phyloP scores from a whole-genome alignment of 2,113 vertebrate species.

The Tachysurus vachellii region DNA sequence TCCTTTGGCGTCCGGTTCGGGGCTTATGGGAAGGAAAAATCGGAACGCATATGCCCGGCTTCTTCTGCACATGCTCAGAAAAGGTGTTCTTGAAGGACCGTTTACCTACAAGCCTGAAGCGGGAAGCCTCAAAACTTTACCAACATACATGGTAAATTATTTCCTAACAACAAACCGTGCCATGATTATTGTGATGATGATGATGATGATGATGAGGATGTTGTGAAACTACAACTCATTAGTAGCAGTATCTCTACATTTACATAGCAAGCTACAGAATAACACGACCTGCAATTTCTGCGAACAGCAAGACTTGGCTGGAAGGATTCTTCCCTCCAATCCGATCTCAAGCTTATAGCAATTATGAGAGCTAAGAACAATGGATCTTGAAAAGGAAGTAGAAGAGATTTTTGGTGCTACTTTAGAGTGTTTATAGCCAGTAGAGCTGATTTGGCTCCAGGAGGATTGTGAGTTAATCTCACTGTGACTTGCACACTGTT shows the following conservation, averaged over 20 bases:
- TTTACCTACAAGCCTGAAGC: constrained; percentile 83
- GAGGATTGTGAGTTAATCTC: neutral
- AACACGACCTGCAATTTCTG: neutral
- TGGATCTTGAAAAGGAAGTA: neutral
- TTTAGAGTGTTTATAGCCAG: neutral
- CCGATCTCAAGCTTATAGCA: neutral
- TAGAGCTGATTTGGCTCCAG: neutral
- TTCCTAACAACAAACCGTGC: neutral
- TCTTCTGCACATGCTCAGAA: constrained; percentile 87
- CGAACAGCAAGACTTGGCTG: neutral
- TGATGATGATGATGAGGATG: no score
- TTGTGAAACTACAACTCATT: neutral
- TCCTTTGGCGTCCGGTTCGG: constrained; percentile 74
- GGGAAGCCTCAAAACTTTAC: constrained; percentile 81
- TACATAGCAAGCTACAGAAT: neutral
- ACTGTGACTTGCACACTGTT: neutral
- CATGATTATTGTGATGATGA: neutral
- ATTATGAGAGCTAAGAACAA: neutral
- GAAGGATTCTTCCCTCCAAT: neutral
- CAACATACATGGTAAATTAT: constrained; percentile 84
- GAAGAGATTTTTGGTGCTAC: neutral
- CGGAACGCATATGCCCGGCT: constrained; percentile 86
- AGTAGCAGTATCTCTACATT: neutral
- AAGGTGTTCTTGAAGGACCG: constrained; percentile 82
- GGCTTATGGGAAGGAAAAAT: constrained; percentile 79